phyloP scores from a whole-genome alignment of 2,797 vertebrate species.

The Odontamblyopus rebecca region DNA sequence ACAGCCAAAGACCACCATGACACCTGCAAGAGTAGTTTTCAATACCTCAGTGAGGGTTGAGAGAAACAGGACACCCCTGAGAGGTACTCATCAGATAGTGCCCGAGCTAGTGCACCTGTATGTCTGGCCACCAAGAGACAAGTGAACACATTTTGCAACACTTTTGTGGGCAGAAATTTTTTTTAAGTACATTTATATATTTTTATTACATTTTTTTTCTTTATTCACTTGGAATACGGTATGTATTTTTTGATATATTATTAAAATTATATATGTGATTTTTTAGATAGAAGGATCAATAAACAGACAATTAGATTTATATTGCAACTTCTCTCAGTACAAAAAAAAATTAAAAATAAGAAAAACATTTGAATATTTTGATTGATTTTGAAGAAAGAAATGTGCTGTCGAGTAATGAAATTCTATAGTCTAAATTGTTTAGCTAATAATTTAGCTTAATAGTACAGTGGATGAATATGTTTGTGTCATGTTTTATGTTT shows the following conservation, averaged over 20 bases:
- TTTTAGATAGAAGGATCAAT: too few relatives aligned
- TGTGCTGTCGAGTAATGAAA: too few relatives aligned
- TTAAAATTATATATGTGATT: too few relatives aligned
- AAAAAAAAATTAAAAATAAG: neutral
- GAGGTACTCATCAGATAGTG: slow-evolving; percentile 46
- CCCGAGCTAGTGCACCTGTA: slow-evolving; percentile 11
- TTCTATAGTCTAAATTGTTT: too few relatives aligned
- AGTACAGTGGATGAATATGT: neutral
- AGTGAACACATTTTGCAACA: neutral
- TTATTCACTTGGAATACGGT: too few relatives aligned
- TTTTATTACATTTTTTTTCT: too few relatives aligned
- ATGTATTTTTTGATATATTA: too few relatives aligned
- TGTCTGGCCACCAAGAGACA: neutral
- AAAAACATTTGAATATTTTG: neutral
- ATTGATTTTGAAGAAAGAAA: neutral
- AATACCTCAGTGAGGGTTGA: slow-evolving; percentile 40
- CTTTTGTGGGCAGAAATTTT: neutral
- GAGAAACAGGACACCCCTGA: slow-evolving; percentile 52
- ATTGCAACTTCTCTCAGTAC: too few relatives aligned
- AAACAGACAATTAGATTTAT: too few relatives aligned
- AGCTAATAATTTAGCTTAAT: neutral
- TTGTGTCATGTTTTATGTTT: too few relatives aligned
- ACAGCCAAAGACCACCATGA: slow-evolving; percentile 56
- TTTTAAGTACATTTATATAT: too few relatives aligned
- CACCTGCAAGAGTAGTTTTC: slow-evolving; percentile 42